Base-by-base conservation (phyloP, 2,888 invertebrate genomes). In the Eledone cirrhosa region DNA sequence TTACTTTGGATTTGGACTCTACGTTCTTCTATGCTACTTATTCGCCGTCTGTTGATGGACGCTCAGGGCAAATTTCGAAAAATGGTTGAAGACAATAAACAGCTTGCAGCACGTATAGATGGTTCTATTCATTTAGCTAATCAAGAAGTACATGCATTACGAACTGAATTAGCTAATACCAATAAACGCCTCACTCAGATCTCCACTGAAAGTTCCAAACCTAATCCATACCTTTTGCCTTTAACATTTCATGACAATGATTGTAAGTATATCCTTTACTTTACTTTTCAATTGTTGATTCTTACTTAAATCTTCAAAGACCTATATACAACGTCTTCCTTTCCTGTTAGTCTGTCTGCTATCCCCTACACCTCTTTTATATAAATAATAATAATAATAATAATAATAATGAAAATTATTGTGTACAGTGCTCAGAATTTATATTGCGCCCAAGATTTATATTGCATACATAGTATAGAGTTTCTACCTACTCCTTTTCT, bases 51-150 rank as follows among this genome's bases (percentile, higher is more conserved):
- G 91, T 93, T 95, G 90, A 93, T 94, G 92, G 95, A 96, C 93
- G 95, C 95, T 5, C 92, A 95, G 94, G 93, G 93, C 92, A 94
- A 94, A 93, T 94, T 95, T 91, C 94, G 95, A 92, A 95, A 94
- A 92, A 95, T 95, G 95, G 95, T 95, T 90, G 95, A 95, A 92
- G 95, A 96, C 93, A 95, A 95, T 92, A 90, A 91, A 85, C 90
- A 91, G 81, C 86, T 92, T 79, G 92, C 92, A 29, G 88, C 90
- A 53, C 91, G 92, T 85, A 92, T 93, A 77, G 88, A 89, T 81
- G 86, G 85, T 5, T 87, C 88, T 31, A 87, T 89, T 31, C 86
- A 84, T 82, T 85, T 87, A 85, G 89, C 89, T 85, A 88, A 87
- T 78, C 84, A 93, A 83, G 94, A 94, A 87, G 92, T 93, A 86